Base-by-base conservation (phyloP, 2,113 vertebrate genomes). In the Electrona antarctica region DNA sequence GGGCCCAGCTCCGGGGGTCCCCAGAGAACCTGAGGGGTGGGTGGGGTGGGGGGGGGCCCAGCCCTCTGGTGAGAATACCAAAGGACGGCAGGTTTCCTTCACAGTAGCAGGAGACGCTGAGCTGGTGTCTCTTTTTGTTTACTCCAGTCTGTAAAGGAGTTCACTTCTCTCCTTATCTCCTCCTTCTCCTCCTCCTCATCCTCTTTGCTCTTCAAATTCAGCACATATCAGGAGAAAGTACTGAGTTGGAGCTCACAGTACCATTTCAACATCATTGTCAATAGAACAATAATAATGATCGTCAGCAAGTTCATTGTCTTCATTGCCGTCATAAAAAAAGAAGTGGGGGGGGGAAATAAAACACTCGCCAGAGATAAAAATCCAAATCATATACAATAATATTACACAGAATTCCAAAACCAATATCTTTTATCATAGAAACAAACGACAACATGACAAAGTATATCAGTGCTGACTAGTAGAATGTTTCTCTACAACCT, bases 171-270 rank as follows among this genome's bases (percentile, higher is more conserved):
- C 73, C 58, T 11, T 21, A 21, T 72, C 67, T 45, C 63, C 15
- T 71, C 56, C 12, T 60, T 54, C 13, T 66, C 70, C 9, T 61
- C 64, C 13, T 64, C 62, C 41, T 57, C 21, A 4, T 58, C 48
- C 64, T 46, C 63, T 69, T 52, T 13, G 8, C 51, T 21, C 21
- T 63, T 80, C 7, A 57, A 21, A 72, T 74, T 81, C 74, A 69
- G 68, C 60, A 60, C 71, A 67, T 33, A 65, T 81, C 76, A 72
- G 74, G 79, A 81, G 74, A 21, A 71, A 85, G 81, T 81, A 87
- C 81, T 80, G 84, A 68, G 63, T 89, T 84, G 86, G 76, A 80
- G 76, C 83, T 91, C 90, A 89, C 86, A 88, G 88, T 83, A 78
- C 85, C 61, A 67, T 63, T 73, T 77, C 81, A 79, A 66, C 63